Evolutionary conservation across 2,113 vertebrate genomes (phyloP).

Genomic region (Phainopepla nitens): DNA sequence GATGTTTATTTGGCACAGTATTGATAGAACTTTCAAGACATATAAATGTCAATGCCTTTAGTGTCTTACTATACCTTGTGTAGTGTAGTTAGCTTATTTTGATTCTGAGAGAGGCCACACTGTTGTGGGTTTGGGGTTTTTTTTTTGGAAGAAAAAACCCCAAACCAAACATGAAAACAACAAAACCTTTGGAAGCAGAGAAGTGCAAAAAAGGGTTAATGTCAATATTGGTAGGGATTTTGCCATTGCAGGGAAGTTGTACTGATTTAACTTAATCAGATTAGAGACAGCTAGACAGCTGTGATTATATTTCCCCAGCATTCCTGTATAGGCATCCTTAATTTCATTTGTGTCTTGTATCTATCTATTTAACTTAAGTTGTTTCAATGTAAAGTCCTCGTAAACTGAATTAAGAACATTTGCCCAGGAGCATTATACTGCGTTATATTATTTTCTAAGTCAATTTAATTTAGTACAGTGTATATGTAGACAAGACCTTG

Average conservation of each 20-base stretch:
- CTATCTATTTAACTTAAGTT: slow-evolving; percentile 34
- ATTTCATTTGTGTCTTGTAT: slow-evolving; percentile 28
- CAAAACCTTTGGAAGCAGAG: background rate
- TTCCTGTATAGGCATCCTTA: slow-evolving; percentile 42
- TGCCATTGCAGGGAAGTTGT: background rate
- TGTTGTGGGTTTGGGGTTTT: background rate
- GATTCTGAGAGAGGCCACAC: background rate
- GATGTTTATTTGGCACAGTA: background rate
- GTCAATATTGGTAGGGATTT: background rate
- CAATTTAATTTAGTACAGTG: slow-evolving; percentile 29
- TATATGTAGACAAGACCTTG: slow-evolving; percentile 41
- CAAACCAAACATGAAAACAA: background rate
- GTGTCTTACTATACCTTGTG: background rate
- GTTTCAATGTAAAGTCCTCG: slow-evolving; percentile 33
- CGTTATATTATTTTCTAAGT: slow-evolving; percentile 27
- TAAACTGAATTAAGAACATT: slow-evolving; percentile 49
- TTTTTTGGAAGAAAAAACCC: background rate
- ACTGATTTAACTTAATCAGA: slow-evolving; percentile 44
- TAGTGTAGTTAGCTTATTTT: background rate
- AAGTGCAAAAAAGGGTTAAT: background rate
- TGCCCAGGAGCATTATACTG: background rate
- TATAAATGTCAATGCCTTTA: background rate
- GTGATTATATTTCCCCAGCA: slow-evolving; percentile 27
- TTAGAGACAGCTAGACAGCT: slow-evolving; percentile 39
- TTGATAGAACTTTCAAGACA: background rate